Evolutionary conservation across 2,113 vertebrate genomes (phyloP), one percentile per base, ranked within the genome.

Genomic region (Tachysurus vachellii): DNA sequence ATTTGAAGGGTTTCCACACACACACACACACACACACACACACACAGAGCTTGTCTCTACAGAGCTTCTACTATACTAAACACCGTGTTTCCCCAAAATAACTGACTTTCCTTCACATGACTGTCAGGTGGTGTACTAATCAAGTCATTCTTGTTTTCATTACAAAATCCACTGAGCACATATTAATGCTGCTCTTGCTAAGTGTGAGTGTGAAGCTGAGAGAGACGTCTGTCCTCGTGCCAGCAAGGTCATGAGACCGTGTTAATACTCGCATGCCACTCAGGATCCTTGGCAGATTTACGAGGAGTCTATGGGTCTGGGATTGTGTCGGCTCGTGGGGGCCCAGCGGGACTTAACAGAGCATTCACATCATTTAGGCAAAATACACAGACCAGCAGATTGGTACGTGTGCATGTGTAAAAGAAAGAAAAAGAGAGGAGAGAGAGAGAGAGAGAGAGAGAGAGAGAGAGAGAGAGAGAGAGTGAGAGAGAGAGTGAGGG

Each of bases 231-330:
- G 76, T 87, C 87, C 86, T 64, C 89, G 89, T 88, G 61, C 87
- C 88, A 90, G 88, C 31, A 85, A 91, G 86, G 84, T 86, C 91
- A 84, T 83, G 61, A 82, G 88, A 85, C 79, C 16, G 80, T 84
- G 88, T 90, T 92, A 92, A 91, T 85, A 89, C 87, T 87, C 75
- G 62, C 86, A 85, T 85, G 89, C 88, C 90, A 84, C 66, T 28
- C 83, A 85, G 80, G 89, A 92, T 91, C 88, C 86, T 85, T 76
- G 70, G 79, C 64, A 88, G 92, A 93, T 93, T 93, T 90, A 92
- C 23, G 17, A 84, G 76, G 85, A 80, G 85, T 53, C 89, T 90
- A 85, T 87, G 23, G 42, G 85, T 85, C 80, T 73, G 50, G 75
- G 88, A 87, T 84, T 77, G 57, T 68, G 62, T 84, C 44, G 23